A percentile compares a stretch with the other conserved stretches of the same genome.
These are phyloP conservation scores for Leptinotarsa undecemlineata DNA, from an alignment of 1,140 invertebrate species.

Conservation along the genomic window DNA sequence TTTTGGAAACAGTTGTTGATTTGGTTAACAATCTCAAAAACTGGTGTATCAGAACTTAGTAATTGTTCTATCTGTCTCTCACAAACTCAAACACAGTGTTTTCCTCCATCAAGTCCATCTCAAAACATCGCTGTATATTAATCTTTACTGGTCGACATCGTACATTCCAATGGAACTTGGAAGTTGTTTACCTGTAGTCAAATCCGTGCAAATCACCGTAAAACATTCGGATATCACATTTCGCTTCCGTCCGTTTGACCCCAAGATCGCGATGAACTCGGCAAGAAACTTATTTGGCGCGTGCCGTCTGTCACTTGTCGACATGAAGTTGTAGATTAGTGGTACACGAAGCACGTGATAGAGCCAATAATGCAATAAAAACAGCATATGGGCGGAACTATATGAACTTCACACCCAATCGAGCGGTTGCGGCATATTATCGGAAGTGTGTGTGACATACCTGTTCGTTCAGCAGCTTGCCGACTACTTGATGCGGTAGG, in stretches of 20 bases:
- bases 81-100: background rate
- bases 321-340: slow-evolving; percentile 40
- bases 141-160: too few relatives aligned
- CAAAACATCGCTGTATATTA: background rate
- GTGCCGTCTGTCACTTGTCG: slow-evolving; percentile 43
- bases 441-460: slow-evolving; percentile 33
- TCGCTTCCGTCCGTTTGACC: background rate
- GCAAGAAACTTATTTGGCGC: slow-evolving; percentile 26
- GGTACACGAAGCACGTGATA: slow-evolving; percentile 36
- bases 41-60: too few relatives aligned
- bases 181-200: background rate
- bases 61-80: too few relatives aligned
- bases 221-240: background rate
- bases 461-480: slow-evolving; percentile 19
- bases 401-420: slow-evolving; percentile 39
- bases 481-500: slow-evolving; percentile 31
- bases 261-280: slow-evolving; percentile 3
- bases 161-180: background rate
- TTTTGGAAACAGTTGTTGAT: too few relatives aligned
- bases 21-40: too few relatives aligned
- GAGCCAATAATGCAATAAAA: slow-evolving; percentile 47
- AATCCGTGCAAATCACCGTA: slow-evolving; percentile 7
- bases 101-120: background rate
- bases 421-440: slow-evolving; percentile 35
- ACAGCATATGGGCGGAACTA: slow-evolving; percentile 44